Conservation (phyloP, 2,113 vertebrate genomes). For the Cettia cetti region DNA sequence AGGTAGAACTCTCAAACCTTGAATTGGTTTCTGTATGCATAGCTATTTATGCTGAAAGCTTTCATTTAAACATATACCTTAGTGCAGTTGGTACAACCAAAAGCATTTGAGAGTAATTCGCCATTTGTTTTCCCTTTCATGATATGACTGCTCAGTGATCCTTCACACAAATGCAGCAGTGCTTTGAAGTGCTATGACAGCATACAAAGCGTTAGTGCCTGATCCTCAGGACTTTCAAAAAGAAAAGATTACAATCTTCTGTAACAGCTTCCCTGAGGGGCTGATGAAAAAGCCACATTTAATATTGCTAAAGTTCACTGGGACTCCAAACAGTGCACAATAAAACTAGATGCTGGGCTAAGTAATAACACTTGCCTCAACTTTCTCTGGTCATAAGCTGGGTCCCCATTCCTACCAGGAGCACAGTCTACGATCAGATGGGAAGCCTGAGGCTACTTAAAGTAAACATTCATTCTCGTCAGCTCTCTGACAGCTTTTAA, state of each 20-base stretch:
- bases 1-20: conserved; percentile 17
- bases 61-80: conserved; percentile 36
- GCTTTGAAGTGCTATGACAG: neutral
- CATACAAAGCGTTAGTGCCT: neutral
- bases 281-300: neutral
- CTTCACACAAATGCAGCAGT: neutral
- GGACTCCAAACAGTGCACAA: neutral
- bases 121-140: conserved; percentile 13
- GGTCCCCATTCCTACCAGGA: neutral
- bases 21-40: conserved; percentile 2
- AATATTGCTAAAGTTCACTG: neutral
- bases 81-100: neutral
- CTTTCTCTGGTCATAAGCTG: neutral
- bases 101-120: neutral
- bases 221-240: neutral
- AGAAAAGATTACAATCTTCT: neutral
- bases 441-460: conserved; percentile 21
- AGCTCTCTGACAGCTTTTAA: conserved; percentile 11
- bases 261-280: neutral
- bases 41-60: conserved; percentile 28
- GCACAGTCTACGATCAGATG: neutral
- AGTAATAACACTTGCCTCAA: neutral
- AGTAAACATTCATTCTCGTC: neutral
- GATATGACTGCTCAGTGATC: neutral
- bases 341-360: neutral